Percentiles rank a stretch among this genome's conserved stretches.
phyloP scores from a whole-genome alignment of 1,140 invertebrate genomes.

The Pinna nobilis region DNA sequence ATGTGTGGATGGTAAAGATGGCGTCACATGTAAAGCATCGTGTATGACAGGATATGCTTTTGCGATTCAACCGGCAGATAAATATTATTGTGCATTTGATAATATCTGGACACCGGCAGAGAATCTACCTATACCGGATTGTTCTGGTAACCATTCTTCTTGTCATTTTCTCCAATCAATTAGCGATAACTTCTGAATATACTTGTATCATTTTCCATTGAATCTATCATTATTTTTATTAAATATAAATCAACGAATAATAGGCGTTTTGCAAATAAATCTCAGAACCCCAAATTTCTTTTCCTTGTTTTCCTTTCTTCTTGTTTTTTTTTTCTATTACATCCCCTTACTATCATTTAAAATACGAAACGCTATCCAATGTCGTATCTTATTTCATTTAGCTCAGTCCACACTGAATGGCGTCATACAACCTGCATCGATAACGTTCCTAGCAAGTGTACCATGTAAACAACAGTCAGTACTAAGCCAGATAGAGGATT shows the following conservation, averaged over 20 bases:
- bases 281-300: too few species aligned
- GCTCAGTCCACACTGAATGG: constrained; percentile 62
- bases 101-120: constrained; percentile 74
- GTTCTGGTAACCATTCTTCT: constrained; percentile 75
- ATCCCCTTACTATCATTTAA: too few species aligned
- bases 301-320: too few species aligned
- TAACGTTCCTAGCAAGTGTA: constrained; percentile 59
- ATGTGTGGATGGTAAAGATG: constrained; percentile 76
- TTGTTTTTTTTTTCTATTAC: constrained; percentile 13
- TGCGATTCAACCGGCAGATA: constrained; percentile 74
- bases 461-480: constrained; percentile 58
- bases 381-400: too few species aligned
- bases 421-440: constrained; percentile 62
- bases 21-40: constrained; percentile 77
- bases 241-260: not conserved
- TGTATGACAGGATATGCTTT: constrained; percentile 81
- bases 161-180: not conserved
- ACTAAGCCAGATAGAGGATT: constrained; percentile 60
- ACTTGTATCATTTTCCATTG: too few species aligned
- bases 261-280: too few species aligned
- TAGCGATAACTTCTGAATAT: not conserved
- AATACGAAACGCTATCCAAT: too few species aligned
- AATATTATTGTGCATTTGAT: constrained; percentile 76
- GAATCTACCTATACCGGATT: constrained; percentile 78
- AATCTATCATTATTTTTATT: too few species aligned